phyloP scores from a whole-genome alignment of 2,888 invertebrate species.

The Chrysotoxum bicinctum region DNA sequence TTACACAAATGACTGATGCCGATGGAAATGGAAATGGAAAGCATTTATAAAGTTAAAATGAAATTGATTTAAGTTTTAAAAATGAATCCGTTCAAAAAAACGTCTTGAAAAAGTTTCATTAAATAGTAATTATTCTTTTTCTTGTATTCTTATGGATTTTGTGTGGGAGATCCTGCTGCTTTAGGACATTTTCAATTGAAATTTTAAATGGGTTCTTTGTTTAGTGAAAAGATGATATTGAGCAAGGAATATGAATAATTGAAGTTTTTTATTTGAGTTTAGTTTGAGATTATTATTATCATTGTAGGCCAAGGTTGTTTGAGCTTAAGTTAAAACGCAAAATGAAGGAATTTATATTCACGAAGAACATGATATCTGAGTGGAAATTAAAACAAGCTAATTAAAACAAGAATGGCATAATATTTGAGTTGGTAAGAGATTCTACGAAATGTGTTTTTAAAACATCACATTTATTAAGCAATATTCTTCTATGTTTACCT shows the following conservation, averaged over 20 bases:
- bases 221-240: background rate
- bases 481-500: too few relatives aligned
- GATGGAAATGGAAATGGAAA: background rate
- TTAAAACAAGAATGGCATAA: background rate
- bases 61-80: constrained; percentile 1
- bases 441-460: too few relatives aligned
- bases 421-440: background rate
- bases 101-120: background rate
- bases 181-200: constrained; percentile 12
- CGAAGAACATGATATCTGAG: background rate
- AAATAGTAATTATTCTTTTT: background rate
- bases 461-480: too few relatives aligned
- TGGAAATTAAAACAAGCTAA: background rate
- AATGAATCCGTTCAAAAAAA: background rate
- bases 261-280: background rate
- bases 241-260: background rate
- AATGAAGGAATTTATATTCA: background rate
- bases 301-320: background rate
- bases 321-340: background rate
- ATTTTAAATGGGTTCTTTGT: background rate
- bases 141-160: background rate
- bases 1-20: background rate
- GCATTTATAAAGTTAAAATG: background rate
- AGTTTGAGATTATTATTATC: background rate
- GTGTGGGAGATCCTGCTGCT: background rate